Evolutionary conservation across 2,113 vertebrate genomes (phyloP).

Genomic region (Sigmodon hispidus): DNA sequence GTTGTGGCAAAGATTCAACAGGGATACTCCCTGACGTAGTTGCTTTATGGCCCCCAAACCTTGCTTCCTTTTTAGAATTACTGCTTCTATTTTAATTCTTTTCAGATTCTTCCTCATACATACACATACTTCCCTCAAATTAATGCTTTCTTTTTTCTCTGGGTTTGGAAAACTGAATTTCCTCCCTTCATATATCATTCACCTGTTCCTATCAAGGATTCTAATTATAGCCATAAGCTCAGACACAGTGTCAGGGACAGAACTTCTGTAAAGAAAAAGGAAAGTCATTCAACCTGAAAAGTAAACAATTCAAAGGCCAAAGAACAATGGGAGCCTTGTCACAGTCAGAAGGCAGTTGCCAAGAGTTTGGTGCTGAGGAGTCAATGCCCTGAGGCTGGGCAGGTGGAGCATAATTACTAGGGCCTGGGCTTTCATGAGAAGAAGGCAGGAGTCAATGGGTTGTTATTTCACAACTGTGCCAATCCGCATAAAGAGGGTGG

Average conservation of each 20-base stretch:
- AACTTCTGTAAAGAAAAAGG: conserved; percentile 22
- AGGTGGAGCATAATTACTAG: background rate
- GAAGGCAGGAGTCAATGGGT: background rate
- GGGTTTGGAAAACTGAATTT: conserved; percentile 37
- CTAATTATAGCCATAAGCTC: background rate
- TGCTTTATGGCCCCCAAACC: background rate
- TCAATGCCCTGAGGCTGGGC: background rate
- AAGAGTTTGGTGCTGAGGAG: background rate
- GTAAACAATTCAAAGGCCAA: conserved; percentile 54
- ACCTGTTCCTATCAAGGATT: background rate
- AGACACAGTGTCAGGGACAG: background rate
- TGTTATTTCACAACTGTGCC: background rate
- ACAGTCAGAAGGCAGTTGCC: background rate
- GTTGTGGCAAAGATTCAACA: background rate
- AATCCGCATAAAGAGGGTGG: background rate
- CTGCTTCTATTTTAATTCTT: background rate
- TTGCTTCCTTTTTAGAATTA: background rate
- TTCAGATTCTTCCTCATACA: background rate
- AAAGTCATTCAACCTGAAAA: conserved; percentile 9
- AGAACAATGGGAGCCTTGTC: conserved; percentile 6
- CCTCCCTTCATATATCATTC: background rate
- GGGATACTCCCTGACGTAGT: background rate
- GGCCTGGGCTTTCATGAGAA: background rate
- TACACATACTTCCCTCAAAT: background rate
- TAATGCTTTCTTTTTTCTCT: background rate